These are phyloP conservation scores for Apotomis turbidana DNA, from an alignment of 2,888 invertebrate genomes.

Conservation along the genomic window DNA sequence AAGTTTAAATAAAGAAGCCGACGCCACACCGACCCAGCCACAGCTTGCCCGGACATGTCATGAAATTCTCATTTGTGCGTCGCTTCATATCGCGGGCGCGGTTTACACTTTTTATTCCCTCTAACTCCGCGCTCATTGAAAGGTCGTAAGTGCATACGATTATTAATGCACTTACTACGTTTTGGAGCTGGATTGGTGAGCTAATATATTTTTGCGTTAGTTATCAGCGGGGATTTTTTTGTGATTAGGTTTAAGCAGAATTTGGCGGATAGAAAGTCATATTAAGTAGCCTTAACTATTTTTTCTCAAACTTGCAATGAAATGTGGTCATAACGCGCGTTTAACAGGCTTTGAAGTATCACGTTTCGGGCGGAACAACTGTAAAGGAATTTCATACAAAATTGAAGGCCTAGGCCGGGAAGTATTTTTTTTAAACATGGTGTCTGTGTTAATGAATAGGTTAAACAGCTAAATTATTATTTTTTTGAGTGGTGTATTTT, in stretches of 20 bases:
- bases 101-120: constrained; percentile 42
- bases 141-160: neutral
- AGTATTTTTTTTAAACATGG: too few relatives aligned
- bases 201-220: constrained; percentile 17
- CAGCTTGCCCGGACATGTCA: constrained; percentile 56
- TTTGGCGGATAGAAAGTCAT: neutral
- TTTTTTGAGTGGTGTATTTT: too few relatives aligned
- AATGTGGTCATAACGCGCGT: too few relatives aligned
- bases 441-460: too few relatives aligned
- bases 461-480: too few relatives aligned
- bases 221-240: constrained; percentile 16
- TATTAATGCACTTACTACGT: neutral
- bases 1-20: too few relatives aligned
- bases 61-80: constrained; percentile 67
- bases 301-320: too few relatives aligned
- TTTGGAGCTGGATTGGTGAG: neutral
- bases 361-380: too few relatives aligned
- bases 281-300: too few relatives aligned
- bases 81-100: constrained; percentile 47
- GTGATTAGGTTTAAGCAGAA: constrained; percentile 7
- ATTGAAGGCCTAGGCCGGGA: too few relatives aligned
- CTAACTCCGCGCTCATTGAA: constrained; percentile 2
- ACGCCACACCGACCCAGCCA: constrained; percentile 42
- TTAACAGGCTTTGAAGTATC: too few relatives aligned
- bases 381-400: too few relatives aligned